Evolutionary conservation across 1,140 invertebrate genomes (phyloP).

Genomic region (Drosophila elegans): DNA sequence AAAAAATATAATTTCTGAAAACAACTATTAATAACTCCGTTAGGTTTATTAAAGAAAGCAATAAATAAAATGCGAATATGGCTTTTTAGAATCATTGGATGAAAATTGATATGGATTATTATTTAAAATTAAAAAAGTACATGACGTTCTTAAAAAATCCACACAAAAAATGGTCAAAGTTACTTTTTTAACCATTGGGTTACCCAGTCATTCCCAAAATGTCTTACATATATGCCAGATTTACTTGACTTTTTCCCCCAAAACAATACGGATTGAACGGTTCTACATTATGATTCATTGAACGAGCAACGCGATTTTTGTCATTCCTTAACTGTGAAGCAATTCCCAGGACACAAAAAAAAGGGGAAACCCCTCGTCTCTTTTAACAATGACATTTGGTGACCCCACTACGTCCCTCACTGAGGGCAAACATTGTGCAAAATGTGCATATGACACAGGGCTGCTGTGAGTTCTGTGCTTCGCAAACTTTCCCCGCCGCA

Average conservation of each 20-base stretch:
- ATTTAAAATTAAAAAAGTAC: no score
- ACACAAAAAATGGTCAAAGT: conserved; percentile 9
- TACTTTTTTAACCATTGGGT: conserved; percentile 35
- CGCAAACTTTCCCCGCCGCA: conserved; percentile 45
- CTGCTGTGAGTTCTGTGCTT: conserved; percentile 25
- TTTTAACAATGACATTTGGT: conserved; percentile 69
- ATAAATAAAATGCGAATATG: no score
- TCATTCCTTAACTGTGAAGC: conserved; percentile 42
- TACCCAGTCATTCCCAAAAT: conserved; percentile 7
- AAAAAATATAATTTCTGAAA: no score
- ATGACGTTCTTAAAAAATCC: no score
- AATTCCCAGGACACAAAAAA: conserved; percentile 5
- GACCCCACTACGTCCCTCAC: conserved; percentile 4
- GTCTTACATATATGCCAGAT: conserved; percentile 3
- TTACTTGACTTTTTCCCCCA: no score
- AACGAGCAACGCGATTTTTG: conserved; percentile 64
- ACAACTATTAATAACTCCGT: no score
- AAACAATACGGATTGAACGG: conserved; percentile 71
- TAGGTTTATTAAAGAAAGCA: no score
- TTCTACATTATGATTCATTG: conserved; percentile 73
- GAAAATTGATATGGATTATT: no score
- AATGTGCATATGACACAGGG: conserved; percentile 45
- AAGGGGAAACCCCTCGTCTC: conserved; percentile 28
- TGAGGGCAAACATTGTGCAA: conserved; percentile 31
- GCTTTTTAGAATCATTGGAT: no score